Evolutionary conservation across 2,113 vertebrate species (phyloP).

Genomic region (Pseudorasbora parva): DNA sequence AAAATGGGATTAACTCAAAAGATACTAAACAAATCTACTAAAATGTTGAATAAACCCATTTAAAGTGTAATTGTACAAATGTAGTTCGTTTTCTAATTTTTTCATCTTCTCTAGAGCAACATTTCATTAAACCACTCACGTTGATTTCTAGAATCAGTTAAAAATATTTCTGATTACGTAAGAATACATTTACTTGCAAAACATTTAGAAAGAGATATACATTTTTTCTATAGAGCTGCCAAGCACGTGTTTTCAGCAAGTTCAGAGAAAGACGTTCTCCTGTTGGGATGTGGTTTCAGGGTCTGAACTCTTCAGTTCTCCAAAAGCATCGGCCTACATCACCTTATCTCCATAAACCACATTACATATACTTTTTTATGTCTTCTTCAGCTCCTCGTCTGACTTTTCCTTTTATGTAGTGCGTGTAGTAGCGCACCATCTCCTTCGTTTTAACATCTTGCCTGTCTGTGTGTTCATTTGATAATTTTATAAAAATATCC

Average conservation of each 20-base stretch:
- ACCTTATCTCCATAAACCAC: conserved; percentile 61
- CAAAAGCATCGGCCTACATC: conserved; percentile 48
- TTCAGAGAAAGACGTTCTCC: conserved; percentile 39
- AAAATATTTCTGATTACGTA: too few species aligned
- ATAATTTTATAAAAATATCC: background rate
- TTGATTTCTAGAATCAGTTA: background rate
- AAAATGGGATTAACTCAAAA: background rate
- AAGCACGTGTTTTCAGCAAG: conserved; percentile 19
- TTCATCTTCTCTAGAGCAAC: background rate
- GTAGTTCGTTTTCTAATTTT: background rate
- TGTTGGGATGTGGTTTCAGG: conserved; percentile 70
- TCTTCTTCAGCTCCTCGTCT: background rate
- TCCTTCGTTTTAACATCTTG: conserved; percentile 9
- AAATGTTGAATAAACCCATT: background rate
- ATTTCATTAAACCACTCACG: background rate
- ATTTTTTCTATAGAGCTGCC: background rate
- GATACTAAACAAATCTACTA: background rate
- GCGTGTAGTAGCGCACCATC: background rate
- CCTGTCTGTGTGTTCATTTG: conserved; percentile 1
- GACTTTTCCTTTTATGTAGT: background rate
- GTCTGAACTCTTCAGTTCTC: conserved; percentile 61
- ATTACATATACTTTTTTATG: conserved; percentile 35
- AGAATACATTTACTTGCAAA: background rate
- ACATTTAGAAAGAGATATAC: background rate
- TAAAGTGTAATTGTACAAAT: background rate